These are phyloP conservation scores for Aplodontia rufa DNA, from an alignment of 2,113 vertebrate genomes.

Conservation along the genomic window DNA sequence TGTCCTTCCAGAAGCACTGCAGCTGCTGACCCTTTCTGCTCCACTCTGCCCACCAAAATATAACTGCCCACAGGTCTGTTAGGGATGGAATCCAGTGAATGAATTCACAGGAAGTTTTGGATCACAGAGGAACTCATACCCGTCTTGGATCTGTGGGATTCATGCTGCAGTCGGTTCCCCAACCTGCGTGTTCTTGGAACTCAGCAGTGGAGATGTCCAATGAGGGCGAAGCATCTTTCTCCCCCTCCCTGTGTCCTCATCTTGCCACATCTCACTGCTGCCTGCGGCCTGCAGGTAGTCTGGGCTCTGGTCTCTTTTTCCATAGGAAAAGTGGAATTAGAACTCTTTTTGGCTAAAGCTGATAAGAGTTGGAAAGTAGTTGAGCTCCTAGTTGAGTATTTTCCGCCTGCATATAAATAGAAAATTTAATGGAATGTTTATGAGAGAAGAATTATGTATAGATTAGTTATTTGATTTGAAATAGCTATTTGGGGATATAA, in stretches of 20 bases:
- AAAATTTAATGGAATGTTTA: background rate
- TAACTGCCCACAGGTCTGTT: background rate
- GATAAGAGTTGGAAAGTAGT: background rate
- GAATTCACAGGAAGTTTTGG: background rate
- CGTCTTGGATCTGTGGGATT: background rate
- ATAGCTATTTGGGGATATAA: background rate
- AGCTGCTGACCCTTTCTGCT: background rate
- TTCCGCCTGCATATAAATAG: background rate
- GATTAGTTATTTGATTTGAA: background rate
- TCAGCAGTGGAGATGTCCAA: background rate
- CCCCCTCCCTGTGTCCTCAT: background rate
- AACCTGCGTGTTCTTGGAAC: background rate
- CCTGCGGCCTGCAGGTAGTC: background rate
- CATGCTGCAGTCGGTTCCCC: background rate
- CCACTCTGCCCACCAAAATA: background rate
- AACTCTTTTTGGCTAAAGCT: background rate
- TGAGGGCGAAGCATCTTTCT: background rate
- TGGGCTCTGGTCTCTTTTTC: background rate
- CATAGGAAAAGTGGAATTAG: background rate
- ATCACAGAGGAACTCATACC: background rate
- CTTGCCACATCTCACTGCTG: background rate
- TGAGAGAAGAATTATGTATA: background rate
- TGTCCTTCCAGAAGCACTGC: background rate
- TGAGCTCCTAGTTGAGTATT: background rate
- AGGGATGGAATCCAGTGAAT: background rate